phyloP scores from a whole-genome alignment of 2,113 vertebrate genomes.

The Alces alces region DNA sequence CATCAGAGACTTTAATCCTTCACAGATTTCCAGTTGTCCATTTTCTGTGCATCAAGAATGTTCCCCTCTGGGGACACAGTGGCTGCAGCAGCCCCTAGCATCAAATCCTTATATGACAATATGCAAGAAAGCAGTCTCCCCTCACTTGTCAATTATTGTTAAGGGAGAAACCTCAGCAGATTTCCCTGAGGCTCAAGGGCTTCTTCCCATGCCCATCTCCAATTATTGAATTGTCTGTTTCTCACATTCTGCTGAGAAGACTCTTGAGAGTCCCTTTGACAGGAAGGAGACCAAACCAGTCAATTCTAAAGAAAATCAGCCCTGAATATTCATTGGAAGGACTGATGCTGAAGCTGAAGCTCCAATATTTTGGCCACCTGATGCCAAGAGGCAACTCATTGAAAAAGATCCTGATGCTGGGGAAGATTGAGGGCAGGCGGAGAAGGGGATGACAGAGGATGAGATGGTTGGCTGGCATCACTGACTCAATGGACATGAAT shows the following conservation, averaged over 20 bases:
- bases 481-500: background rate
- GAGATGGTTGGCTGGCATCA: background rate
- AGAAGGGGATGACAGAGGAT: background rate
- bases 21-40: background rate
- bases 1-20: background rate
- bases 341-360: background rate
- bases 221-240: background rate
- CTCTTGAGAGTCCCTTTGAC: background rate
- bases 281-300: background rate
- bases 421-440: background rate
- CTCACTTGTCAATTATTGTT: background rate
- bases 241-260: background rate
- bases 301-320: background rate
- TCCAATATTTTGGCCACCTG: background rate
- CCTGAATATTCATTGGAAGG: background rate
- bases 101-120: background rate
- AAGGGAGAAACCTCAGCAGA: background rate
- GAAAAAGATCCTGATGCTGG: background rate
- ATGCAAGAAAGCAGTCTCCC: background rate
- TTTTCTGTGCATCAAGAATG: background rate
- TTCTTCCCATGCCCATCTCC: background rate
- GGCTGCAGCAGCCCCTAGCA: background rate
- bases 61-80: background rate
- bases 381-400: background rate
- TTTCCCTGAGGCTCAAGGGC: background rate